Percentiles rank a stretch among this genome's conserved stretches.
Conservation (phyloP, 2,888 invertebrate species). For the Willowsia nigromaculata region DNA sequence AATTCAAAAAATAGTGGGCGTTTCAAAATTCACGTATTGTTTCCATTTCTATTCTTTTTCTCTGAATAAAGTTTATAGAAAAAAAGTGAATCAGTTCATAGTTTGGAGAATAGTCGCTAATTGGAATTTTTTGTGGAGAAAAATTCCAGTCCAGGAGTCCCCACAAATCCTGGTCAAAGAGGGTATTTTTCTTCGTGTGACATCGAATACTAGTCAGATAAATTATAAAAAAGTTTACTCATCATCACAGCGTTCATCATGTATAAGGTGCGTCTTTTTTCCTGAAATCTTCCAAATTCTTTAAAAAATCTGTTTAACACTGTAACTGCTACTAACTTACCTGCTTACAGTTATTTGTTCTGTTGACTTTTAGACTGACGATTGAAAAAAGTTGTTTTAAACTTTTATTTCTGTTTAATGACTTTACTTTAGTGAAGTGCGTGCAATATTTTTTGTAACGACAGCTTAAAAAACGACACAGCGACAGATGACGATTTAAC, state of each 20-base stretch:
- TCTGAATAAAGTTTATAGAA: no score
- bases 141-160: background rate
- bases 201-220: conserved; percentile 8
- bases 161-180: background rate
- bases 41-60: background rate
- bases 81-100: background rate
- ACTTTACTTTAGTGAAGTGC: background rate
- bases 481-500: no score
- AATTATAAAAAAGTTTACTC: background rate
- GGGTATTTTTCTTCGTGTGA: background rate
- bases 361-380: no score
- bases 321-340: no score
- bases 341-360: no score
- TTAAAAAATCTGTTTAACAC: no score
- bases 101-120: background rate
- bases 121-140: background rate
- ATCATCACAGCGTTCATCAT: conserved; percentile 41
- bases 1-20: background rate
- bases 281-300: no score
- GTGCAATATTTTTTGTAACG: background rate
- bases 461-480: no score
- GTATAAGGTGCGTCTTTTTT: conserved; percentile 55
- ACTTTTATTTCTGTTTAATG: background rate
- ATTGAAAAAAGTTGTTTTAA: background rate
- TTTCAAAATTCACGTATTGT: background rate